Conservation (phyloP, 2,113 vertebrate genomes). For the Corydoras maculifer region DNA sequence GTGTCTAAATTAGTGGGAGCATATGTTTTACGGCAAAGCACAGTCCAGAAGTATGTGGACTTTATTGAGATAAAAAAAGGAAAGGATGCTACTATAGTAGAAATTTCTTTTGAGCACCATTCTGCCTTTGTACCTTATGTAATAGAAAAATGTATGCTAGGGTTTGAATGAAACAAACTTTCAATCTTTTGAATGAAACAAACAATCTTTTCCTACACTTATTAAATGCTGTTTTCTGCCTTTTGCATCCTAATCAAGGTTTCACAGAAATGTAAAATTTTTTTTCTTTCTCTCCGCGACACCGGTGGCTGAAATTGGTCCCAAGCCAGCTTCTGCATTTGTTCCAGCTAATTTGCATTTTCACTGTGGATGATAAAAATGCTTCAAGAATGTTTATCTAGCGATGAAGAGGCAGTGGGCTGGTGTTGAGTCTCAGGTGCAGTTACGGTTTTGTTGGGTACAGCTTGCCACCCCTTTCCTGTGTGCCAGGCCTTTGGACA, state of each 20-base stretch:
- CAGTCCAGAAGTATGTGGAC: constrained; percentile 14
- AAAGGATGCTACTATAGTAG: neutral
- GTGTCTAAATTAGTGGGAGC: neutral
- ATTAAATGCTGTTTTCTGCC: neutral
- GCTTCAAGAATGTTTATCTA: constrained; percentile 34
- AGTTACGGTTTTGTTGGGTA: constrained; percentile 50
- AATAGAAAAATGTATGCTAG: too few species aligned
- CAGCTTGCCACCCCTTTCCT: constrained; percentile 53
- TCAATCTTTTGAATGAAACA: too few species aligned
- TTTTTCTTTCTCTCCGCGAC: constrained; percentile 14
- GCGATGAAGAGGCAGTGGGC: constrained; percentile 17
- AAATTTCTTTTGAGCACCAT: neutral
- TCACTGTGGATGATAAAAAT: constrained; percentile 36
- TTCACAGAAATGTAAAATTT: constrained; percentile 22
- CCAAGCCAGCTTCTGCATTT: constrained; percentile 30
- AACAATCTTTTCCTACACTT: too few species aligned
- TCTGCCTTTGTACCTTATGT: too few species aligned
- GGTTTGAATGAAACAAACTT: too few species aligned
- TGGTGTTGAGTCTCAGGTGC: constrained; percentile 39
- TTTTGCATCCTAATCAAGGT: constrained; percentile 10
- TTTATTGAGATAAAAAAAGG: neutral
- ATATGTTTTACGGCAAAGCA: neutral
- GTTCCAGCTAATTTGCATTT: constrained; percentile 40
- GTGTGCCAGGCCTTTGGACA: constrained; percentile 53
- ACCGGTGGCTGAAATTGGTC: constrained; percentile 21